Percentiles rank a stretch among this genome's conserved stretches.
Conservation (phyloP, 2,113 vertebrate species). For the Damaliscus lunatus region DNA sequence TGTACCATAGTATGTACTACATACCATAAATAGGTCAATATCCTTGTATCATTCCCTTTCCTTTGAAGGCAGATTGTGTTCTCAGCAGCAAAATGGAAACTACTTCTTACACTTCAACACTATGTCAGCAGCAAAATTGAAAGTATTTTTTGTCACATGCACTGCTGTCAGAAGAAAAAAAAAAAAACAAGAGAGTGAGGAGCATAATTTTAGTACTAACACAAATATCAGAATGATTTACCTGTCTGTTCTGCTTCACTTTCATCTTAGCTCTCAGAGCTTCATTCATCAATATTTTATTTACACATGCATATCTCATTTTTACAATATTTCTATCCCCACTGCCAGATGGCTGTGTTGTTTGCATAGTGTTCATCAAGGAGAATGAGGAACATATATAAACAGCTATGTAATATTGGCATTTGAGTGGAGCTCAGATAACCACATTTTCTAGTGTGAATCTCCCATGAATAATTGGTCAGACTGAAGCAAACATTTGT, state of each 20-base stretch:
- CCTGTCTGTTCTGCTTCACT: slow-evolving; percentile 77
- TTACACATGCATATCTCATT: slow-evolving; percentile 79
- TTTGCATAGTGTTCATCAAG: slow-evolving; percentile 70
- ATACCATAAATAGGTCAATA: not conserved
- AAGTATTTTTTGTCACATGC: slow-evolving; percentile 78
- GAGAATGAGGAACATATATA: slow-evolving; percentile 50
- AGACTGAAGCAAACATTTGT: slow-evolving; percentile 22
- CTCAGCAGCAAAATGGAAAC: slow-evolving; percentile 63
- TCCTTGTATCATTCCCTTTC: not conserved
- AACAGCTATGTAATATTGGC: not conserved
- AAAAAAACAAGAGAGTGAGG: slow-evolving; percentile 54
- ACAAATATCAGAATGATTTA: slow-evolving; percentile 84
- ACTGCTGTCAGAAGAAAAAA: slow-evolving; percentile 73
- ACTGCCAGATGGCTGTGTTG: slow-evolving; percentile 71
- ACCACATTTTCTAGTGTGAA: slow-evolving; percentile 42
- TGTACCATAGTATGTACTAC: not conserved
- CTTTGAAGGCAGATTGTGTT: slow-evolving; percentile 55
- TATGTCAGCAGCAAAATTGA: slow-evolving; percentile 76
- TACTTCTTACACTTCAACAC: slow-evolving; percentile 63
- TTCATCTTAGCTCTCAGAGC: slow-evolving; percentile 78
- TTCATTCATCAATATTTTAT: slow-evolving; percentile 84
- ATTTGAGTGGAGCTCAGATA: slow-evolving; percentile 34
- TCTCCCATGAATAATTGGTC: not conserved
- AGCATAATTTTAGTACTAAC: slow-evolving; percentile 81
- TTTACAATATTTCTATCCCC: slow-evolving; percentile 73